Percentiles rank a stretch among this genome's conserved stretches.
Conservation (phyloP, 2,888 invertebrate genomes). For the Thereva nobilitata region DNA sequence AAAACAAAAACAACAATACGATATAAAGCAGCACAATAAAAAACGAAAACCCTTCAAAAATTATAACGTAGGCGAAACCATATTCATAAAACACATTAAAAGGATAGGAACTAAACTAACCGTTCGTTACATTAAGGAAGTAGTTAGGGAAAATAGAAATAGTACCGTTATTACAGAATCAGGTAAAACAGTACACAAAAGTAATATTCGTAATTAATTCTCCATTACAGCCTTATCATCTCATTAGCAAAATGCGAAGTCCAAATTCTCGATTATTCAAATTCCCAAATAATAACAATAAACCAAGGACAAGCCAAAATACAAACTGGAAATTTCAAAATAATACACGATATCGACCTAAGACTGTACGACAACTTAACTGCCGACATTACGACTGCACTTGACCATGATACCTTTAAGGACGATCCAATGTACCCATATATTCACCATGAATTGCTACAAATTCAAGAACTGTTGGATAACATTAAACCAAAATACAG, state of each 20-base stretch:
- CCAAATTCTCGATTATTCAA: background rate
- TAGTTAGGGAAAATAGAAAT: slow-evolving; percentile 23
- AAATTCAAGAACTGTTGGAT: slow-evolving; percentile 17
- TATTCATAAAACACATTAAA: slow-evolving; percentile 28
- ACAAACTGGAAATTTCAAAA: slow-evolving; percentile 3
- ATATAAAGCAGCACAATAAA: slow-evolving; percentile 29
- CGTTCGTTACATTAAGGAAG: slow-evolving; percentile 11
- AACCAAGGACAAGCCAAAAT: background rate
- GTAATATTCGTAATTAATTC: slow-evolving; percentile 8
- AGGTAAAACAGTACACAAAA: slow-evolving; percentile 23
- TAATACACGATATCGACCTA: slow-evolving; percentile 1
- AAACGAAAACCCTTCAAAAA: slow-evolving; percentile 24
- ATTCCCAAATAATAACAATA: background rate
- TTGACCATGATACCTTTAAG: slow-evolving; percentile 13
- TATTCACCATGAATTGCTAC: slow-evolving; percentile 14
- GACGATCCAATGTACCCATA: slow-evolving; percentile 10
- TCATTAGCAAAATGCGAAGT: background rate
- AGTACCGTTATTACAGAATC: slow-evolving; percentile 22
- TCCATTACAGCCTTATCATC: background rate
- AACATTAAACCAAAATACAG: slow-evolving; percentile 5
- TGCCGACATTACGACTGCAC: background rate
- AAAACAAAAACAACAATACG: slow-evolving; percentile 25
- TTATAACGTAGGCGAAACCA: slow-evolving; percentile 27
- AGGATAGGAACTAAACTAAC: slow-evolving; percentile 29
- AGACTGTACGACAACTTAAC: background rate